These are phyloP conservation scores for Drosophila persimilis DNA, from an alignment of 1,140 invertebrate genomes.

Conservation along the genomic window DNA sequence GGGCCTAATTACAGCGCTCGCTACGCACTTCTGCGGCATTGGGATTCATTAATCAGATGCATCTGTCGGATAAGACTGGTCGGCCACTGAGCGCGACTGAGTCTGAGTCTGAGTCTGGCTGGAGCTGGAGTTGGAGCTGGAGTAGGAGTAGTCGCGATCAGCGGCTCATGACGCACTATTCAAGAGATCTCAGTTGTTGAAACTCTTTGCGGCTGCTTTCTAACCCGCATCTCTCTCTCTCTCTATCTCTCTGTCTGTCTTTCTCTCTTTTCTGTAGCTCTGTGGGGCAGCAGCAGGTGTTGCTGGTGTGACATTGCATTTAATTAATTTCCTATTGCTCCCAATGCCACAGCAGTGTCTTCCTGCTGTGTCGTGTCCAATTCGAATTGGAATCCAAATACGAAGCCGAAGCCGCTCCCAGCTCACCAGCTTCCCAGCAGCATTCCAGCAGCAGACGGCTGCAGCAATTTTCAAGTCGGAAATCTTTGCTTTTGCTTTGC, in stretches of 20 bases:
- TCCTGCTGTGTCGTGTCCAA: conserved; percentile 46
- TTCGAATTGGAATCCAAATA: conserved; percentile 8
- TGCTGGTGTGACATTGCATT: conserved; percentile 60
- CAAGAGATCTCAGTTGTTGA: conserved; percentile 8
- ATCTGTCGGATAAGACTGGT: conserved; percentile 73
- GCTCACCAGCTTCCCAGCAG: not conserved
- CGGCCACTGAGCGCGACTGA: conserved; percentile 3
- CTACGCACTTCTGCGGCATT: conserved; percentile 68
- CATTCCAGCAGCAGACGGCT: conserved; percentile 10
- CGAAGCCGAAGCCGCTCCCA: too few relatives aligned
- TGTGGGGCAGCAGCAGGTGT: conserved; percentile 18
- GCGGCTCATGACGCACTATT: conserved; percentile 48
- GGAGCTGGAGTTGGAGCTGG: not conserved
- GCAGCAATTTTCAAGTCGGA: conserved; percentile 28
- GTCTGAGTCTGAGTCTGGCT: conserved; percentile 3
- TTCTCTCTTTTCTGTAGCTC: conserved; percentile 28
- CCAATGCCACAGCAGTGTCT: not conserved
- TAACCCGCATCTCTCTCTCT: not conserved
- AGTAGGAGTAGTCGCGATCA: conserved; percentile 18
- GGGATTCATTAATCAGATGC: conserved; percentile 81
- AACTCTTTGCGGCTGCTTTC: conserved; percentile 28
- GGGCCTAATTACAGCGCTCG: conserved; percentile 73
- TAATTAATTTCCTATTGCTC: conserved; percentile 58
- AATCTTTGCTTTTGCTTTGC: conserved; percentile 24
- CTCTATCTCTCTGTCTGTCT: not conserved